phyloP scores from a whole-genome alignment of 2,113 vertebrate genomes.

The Otolemur garnettii region DNA sequence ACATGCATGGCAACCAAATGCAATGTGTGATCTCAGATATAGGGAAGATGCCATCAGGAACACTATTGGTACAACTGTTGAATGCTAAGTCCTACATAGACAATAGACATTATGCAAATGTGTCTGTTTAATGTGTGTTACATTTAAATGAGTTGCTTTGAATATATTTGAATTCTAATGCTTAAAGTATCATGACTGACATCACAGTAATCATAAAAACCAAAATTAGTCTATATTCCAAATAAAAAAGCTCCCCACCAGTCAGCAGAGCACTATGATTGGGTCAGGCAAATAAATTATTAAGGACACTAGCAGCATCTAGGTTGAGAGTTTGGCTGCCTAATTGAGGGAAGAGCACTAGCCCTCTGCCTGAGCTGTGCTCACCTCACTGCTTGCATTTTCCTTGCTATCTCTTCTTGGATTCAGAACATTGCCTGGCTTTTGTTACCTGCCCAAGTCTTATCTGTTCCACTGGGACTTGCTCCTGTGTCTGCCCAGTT shows the following conservation, averaged over 20 bases:
- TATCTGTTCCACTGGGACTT: not conserved
- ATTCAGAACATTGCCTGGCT: not conserved
- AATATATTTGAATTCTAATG: slow-evolving; percentile 56
- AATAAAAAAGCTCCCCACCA: not conserved
- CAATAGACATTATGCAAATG: not conserved
- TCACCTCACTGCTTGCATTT: rapidly evolving
- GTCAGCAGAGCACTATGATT: not conserved
- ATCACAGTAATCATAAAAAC: slow-evolving; percentile 16
- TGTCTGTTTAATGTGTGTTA: not conserved
- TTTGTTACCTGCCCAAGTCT: not conserved
- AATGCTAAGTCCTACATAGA: slow-evolving; percentile 41
- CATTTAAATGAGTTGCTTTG: slow-evolving; percentile 35
- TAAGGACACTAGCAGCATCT: not conserved
- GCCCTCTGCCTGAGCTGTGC: not conserved
- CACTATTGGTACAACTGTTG: not conserved
- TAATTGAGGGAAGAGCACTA: not conserved
- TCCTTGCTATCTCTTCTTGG: not conserved
- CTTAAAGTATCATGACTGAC: not conserved
- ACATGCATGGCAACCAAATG: not conserved
- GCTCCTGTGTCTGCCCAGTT: not conserved
- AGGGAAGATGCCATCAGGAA: not conserved
- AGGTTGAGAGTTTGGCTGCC: not conserved
- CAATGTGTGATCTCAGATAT: not conserved
- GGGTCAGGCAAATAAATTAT: not conserved
- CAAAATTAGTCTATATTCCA: slow-evolving; percentile 22